Evolutionary conservation across 2,797 vertebrate species (phyloP).

Genomic region (Chaetodon trifasciatus): DNA sequence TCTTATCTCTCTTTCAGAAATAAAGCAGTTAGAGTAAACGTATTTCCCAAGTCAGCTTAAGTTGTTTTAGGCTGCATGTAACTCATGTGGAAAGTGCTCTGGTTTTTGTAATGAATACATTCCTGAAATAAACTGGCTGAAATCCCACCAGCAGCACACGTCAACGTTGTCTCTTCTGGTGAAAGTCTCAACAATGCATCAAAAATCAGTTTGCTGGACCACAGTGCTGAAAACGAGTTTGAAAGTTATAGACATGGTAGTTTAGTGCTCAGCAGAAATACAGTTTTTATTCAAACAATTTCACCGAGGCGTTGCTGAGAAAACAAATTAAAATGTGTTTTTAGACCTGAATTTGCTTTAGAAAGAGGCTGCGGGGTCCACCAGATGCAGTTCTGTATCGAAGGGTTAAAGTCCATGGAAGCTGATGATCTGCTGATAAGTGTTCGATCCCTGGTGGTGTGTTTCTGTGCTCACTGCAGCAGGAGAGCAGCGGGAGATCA

Average conservation of each 20-base stretch:
- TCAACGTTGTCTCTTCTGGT: neutral
- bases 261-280: slow-evolving; percentile 8
- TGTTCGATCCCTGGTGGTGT: slow-evolving; percentile 54
- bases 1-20: neutral
- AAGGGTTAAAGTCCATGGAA: slow-evolving; percentile 46
- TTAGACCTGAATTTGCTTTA: slow-evolving; percentile 13
- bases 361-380: slow-evolving; percentile 20
- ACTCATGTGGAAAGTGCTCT: neutral
- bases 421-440: slow-evolving; percentile 62
- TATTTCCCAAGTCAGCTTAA: neutral
- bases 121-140: neutral
- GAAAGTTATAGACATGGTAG: neutral
- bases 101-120: neutral
- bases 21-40: neutral
- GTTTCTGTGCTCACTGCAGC: slow-evolving; percentile 57
- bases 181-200: slow-evolving; percentile 1
- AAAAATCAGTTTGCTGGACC: neutral
- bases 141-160: neutral
- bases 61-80: neutral
- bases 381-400: neutral
- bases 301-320: neutral
- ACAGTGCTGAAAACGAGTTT: neutral
- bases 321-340: neutral
- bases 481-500: slow-evolving; percentile 60
- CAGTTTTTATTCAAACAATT: slow-evolving; percentile 3